Evolutionary conservation across 1,140 invertebrate genomes (phyloP), one percentile per base, ranked within the genome.

Genomic region (Phocides pigmalion): DNA sequence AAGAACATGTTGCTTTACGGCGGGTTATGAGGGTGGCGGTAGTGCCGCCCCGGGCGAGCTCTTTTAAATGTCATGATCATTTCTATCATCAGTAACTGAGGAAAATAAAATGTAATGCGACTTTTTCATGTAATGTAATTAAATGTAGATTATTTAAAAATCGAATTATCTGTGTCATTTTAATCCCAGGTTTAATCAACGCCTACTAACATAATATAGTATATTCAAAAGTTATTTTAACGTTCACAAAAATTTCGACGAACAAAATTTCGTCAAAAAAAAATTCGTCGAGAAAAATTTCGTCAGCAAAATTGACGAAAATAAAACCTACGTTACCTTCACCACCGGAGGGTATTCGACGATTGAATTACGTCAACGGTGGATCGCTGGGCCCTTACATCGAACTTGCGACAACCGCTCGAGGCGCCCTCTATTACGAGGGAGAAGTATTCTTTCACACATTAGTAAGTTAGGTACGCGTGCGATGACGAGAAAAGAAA

Each of bases 391-490:
- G 59, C 63, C 66, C 63, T 68, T 63, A 63, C 64, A 63, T 63
- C 65, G 65, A 62, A 71, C 69, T 69, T 51, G 62, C 68, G 70
- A 67, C 69, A 59, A 54, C 44, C 64, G 78, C 79, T 76, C 16
- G 22, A 54, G 72, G 78, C 75, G 67, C 68, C 64, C 67, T 74
- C 62, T 72, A 56, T 68, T 50, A 53, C 41, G 58, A 64, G 65
- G 74, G 63, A 50, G 70, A 80, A 84, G 82, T 84, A 84, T 82
- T 84, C 80, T 84, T 84, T 79, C 68, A 73, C 74, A 82, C 78
- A 80, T 84, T 82, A 81, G 72, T 67, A 1, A 11, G 9, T 32
- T 66, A n/a, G n/a, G n/a, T n/a, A 74, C 68, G 76, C 68, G 68
- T 72, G 64, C 50, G 70, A 64, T 68, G 65, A 70, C 70, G 70